Base-by-base conservation (phyloP, 1,140 invertebrate species). In the Dinoponera quadriceps region DNA sequence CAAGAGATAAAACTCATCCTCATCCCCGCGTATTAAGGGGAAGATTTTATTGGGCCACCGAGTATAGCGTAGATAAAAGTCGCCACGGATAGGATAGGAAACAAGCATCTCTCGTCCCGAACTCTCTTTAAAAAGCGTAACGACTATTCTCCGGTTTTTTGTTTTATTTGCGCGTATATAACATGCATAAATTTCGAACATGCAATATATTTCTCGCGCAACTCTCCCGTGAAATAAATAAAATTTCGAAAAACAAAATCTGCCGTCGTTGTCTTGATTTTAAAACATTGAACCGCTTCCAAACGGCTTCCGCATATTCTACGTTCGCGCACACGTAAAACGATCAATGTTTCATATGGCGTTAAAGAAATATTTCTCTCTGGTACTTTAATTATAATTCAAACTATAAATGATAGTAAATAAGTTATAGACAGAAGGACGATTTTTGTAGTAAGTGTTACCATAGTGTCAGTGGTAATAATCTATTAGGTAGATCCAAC, bases 41-140 rank as follows among this genome's bases (percentile, higher is more conserved):
- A 66, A 77, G 51, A 77, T 77, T 77, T 77, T 49, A 66, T 55
- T 77, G 62, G 74, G 11, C 60, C 48, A 57, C 63, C 74, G 48
- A 51, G 49, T 54, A 55, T 54, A 65, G 48, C 73, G 60, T 33
- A 29, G 74, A 77, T 77, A 77, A 77, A 77, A 77, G 74, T 77
- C 20, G 48, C 49, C 22, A 29, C 29, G 27, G 65, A 75, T 77
- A 60, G 27, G 65, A 75, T 77, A 60, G 14, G 4, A 55, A 51
- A 77, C 49, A n/a, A 77, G 29, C 38, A 20, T 22, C 14, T 22
- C 14, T 25, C 44, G n/a, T 48, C 14, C 16, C 33, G 16, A 77
- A 66, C 20, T 27, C 48, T 25, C 49, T 66, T 66, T 77, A 77
- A 66, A 77, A 66, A 16, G 38, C 57, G 38, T 49, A 75, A 49